Evolutionary conservation across 1,140 invertebrate species (phyloP), one percentile per base, ranked within the genome.

Genomic region (Drosophila cardini): DNA sequence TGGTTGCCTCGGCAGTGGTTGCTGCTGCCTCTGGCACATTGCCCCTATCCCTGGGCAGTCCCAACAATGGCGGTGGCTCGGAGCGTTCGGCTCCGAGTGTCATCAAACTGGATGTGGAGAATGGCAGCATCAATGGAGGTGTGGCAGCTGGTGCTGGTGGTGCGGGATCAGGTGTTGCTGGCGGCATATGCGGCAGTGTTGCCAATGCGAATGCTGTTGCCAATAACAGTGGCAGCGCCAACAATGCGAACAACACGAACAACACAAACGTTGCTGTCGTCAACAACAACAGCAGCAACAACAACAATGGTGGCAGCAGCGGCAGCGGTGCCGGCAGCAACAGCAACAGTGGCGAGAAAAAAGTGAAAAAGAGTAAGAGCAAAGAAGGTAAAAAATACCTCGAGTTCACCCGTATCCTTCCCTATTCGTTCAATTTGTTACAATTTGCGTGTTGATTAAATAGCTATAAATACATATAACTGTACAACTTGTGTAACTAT

Each of bases 331-430:
- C 72, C 11, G 77, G 85, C 70, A 87, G 85, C 53, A 84, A 74
- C 60, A 90, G 78, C 64, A 83, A 83, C 50, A 91, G 83, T 43
- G 90, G 91, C 85, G 91, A 92, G 80, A 92, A 91, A 77, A 91
- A 92, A 91, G 90, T 81, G 74, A 91, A 91, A 85, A 89, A 90
- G 90, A 92, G 90, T 89, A 91, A 92, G 85, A 91, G 86, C 73
- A 89, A 89, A 90, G 85, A 90, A 92, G 87, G 89, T 92, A 91
- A 40, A 26, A 40, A 91, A 90, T 90, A 60, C 77, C 78, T 89
- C 89, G 85, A 89, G 86, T 91, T 91, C 90, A 90, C 77, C 90
- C 79, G 21, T 26, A 26, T 26, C 21, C 21, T 26, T 26, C 21
- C 21, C 21, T 26, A 26, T 89, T 91, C 90, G 75, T 77, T 78